Evolutionary conservation across 2,888 invertebrate genomes (phyloP).

Genomic region (Carterocephalus palaemon): DNA sequence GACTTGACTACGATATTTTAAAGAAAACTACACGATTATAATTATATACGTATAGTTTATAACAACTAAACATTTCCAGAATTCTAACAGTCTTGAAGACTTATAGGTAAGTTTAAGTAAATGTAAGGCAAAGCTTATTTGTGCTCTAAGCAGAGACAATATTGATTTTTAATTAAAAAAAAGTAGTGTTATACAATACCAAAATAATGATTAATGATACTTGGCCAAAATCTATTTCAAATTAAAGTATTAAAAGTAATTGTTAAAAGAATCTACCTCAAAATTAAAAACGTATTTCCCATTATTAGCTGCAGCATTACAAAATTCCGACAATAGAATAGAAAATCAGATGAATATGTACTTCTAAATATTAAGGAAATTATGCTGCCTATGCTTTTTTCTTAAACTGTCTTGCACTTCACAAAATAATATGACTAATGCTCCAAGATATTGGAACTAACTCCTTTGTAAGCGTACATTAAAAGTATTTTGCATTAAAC

Average conservation of each 20-base stretch:
- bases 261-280: constrained; percentile 41
- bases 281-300: constrained; percentile 32
- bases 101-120: constrained; percentile 21
- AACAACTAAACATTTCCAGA: constrained; percentile 21
- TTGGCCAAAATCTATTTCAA: constrained; percentile 28
- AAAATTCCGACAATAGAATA: neutral
- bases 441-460: no score
- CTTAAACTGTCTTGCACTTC: no score
- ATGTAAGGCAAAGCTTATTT: constrained; percentile 24
- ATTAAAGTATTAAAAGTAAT: constrained; percentile 1
- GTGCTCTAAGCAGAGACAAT: constrained; percentile 26
- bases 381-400: no score
- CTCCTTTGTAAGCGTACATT: no score
- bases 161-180: constrained; percentile 21
- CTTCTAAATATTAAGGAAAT: no score
- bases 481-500: no score
- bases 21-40: constrained; percentile 11
- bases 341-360: no score
- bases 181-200: constrained; percentile 15
- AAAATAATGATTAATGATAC: constrained; percentile 14
- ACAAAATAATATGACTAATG: no score
- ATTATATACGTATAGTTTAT: constrained; percentile 17
- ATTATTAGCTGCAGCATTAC: constrained; percentile 2
- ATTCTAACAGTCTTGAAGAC: constrained; percentile 22
- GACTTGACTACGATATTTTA: constrained; percentile 9